Evolutionary conservation across 1,140 invertebrate genomes (phyloP).

Genomic region (Tenebrio molitor): DNA sequence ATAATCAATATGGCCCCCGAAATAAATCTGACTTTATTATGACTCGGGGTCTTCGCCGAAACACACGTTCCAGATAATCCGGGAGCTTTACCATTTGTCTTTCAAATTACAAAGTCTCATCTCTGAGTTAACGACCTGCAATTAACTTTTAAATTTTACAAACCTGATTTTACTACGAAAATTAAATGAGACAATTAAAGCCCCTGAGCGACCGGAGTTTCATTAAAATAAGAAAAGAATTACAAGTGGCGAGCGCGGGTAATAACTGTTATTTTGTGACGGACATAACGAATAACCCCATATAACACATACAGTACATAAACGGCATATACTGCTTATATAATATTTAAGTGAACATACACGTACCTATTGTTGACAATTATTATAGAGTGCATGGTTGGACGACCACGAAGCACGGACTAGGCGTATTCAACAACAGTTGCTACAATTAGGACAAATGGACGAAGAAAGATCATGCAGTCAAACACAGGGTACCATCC

Average conservation of each 20-base stretch:
- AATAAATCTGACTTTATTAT: constrained; percentile 46
- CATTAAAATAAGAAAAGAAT: constrained; percentile 39
- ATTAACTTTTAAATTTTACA: constrained; percentile 42
- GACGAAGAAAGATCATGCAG: constrained; percentile 48
- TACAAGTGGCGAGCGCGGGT: constrained; percentile 16
- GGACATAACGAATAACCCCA: constrained; percentile 31
- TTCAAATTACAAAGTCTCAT: constrained; percentile 34
- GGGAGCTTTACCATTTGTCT: constrained; percentile 29
- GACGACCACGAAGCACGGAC: constrained; percentile 35
- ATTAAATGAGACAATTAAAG: constrained; percentile 30
- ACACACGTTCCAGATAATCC: constrained; percentile 23
- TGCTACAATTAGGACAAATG: constrained; percentile 50
- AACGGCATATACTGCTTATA: constrained; percentile 24
- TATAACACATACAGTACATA: constrained; percentile 40
- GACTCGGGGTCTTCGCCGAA: constrained; percentile 23
- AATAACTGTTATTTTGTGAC: constrained; percentile 44
- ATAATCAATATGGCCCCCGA: constrained; percentile 43
- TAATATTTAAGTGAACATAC: constrained; percentile 35
- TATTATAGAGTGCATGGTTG: constrained; percentile 50
- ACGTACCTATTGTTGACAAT: constrained; percentile 44
- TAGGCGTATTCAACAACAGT: constrained; percentile 48
- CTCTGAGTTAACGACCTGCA: constrained; percentile 15
- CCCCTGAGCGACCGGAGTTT: constrained; percentile 5
- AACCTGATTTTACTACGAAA: constrained; percentile 23
- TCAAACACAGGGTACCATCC: constrained; percentile 47